These are phyloP conservation scores for Neogobius melanostomus DNA, from an alignment of 2,113 vertebrate genomes.

Conservation along the genomic window DNA sequence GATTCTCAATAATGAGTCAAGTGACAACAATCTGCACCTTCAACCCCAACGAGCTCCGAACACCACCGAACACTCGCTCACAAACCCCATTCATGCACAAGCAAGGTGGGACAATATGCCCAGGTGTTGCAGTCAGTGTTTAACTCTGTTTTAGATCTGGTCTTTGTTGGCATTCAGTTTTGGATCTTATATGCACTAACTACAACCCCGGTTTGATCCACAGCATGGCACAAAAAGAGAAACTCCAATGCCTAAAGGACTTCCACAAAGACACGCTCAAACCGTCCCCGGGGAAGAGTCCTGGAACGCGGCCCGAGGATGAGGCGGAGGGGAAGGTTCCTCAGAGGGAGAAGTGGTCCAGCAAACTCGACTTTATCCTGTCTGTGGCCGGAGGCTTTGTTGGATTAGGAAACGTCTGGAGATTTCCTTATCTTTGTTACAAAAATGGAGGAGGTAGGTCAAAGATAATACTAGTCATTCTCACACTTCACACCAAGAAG, in stretches of 20 bases:
- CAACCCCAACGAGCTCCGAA: no score
- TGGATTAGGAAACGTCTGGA: conserved; percentile 96
- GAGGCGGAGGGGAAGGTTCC: conserved; percentile 93
- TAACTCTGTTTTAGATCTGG: no score
- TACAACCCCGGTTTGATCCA: neutral
- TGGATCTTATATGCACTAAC: neutral
- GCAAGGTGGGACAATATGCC: no score
- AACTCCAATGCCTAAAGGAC: conserved; percentile 95
- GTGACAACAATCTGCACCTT: no score
- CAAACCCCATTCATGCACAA: no score
- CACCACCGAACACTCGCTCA: no score
- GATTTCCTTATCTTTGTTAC: conserved; percentile 99
- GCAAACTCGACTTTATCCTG: conserved; percentile 97
- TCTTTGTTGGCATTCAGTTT: no score
- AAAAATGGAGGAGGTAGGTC: conserved; percentile 94
- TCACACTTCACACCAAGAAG: neutral
- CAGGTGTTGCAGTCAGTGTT: no score
- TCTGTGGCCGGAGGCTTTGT: conserved; percentile 97
- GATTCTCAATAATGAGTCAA: no score
- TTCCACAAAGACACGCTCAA: conserved; percentile 99
- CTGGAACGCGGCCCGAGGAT: conserved; percentile 91
- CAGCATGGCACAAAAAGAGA: conserved; percentile 96
- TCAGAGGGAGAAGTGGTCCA: conserved; percentile 97
- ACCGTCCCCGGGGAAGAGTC: conserved; percentile 96
- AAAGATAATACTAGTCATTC: neutral